A percentile compares a stretch with the other conserved stretches of the same genome.
Evolutionary conservation across 2,888 invertebrate species (phyloP).

Genomic region (Chrysotoxum bicinctum): DNA sequence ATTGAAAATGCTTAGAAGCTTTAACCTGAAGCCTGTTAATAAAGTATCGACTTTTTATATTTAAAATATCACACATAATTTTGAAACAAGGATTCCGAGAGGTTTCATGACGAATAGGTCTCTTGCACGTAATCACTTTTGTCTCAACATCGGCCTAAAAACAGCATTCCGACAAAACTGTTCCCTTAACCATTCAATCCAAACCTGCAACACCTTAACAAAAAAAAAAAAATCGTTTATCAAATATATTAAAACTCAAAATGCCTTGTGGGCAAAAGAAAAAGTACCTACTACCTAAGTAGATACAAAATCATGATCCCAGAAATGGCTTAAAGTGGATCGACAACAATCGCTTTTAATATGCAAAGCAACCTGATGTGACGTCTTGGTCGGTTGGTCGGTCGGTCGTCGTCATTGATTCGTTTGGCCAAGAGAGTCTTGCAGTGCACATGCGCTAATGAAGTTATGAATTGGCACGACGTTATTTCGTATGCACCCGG

Average conservation of each 20-base stretch:
- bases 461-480: constrained; percentile 81
- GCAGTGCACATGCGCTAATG: constrained; percentile 76
- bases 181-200: background rate
- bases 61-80: background rate
- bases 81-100: background rate
- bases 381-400: background rate
- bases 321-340: constrained; percentile 65
- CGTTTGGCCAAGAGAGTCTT: constrained; percentile 61
- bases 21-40: too few species aligned
- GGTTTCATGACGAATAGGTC: background rate
- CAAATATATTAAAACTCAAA: background rate
- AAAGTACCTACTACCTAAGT: background rate
- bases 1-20: too few species aligned
- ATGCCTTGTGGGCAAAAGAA: constrained; percentile 8
- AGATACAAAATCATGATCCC: constrained; percentile 15
- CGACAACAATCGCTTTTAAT: constrained; percentile 57
- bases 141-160: background rate
- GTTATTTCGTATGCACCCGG: constrained; percentile 73
- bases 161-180: background rate
- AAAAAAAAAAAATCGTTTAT: background rate
- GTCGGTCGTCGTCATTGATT: background rate
- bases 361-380: constrained; percentile 72
- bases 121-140: background rate
- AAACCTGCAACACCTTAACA: background rate
- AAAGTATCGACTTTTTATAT: background rate